Evolutionary conservation across 2,797 vertebrate species (phyloP).

Genomic region (Dipus sagitta): DNA sequence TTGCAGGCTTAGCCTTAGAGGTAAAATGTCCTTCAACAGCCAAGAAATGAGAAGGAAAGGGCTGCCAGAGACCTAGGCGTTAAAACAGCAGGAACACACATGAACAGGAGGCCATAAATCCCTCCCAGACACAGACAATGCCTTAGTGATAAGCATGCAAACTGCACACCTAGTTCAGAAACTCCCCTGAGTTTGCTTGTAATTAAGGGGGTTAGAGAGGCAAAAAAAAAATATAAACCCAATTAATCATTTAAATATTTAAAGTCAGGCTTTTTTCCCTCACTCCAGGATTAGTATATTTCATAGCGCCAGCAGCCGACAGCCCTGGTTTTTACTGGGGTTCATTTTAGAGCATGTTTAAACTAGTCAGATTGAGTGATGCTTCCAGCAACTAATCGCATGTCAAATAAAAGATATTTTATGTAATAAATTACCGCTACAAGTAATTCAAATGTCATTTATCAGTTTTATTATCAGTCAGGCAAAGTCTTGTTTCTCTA

Average conservation of each 20-base stretch:
- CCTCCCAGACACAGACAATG: constrained; percentile 72
- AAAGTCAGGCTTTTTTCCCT: constrained; percentile 88
- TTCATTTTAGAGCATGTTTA: constrained; percentile 91
- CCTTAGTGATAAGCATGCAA: constrained; percentile 73
- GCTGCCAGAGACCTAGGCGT: constrained; percentile 61
- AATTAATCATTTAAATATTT: constrained; percentile 90
- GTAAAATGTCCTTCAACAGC: constrained; percentile 59
- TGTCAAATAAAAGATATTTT: constrained; percentile 95
- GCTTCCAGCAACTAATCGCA: constrained; percentile 92
- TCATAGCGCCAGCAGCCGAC: constrained; percentile 87
- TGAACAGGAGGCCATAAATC: constrained; percentile 74
- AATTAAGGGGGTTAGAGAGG: constrained; percentile 87
- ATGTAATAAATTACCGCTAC: constrained; percentile 94
- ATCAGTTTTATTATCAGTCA: constrained; percentile 94
- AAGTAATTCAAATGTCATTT: constrained; percentile 94
- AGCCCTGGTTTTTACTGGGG: constrained; percentile 86
- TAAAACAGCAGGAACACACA: constrained; percentile 63
- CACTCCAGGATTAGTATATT: constrained; percentile 87
- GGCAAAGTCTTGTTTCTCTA: constrained; percentile 92
- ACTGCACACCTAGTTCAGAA: constrained; percentile 85
- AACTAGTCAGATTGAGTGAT: constrained; percentile 93
- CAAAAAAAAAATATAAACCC: constrained; percentile 85
- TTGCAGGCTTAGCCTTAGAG: constrained; percentile 20
- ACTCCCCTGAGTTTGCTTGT: constrained; percentile 87
- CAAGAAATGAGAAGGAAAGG: constrained; percentile 42